These are phyloP conservation scores for Bagarius yarrelli DNA, from an alignment of 2,113 vertebrate species.

Conservation along the genomic window DNA sequence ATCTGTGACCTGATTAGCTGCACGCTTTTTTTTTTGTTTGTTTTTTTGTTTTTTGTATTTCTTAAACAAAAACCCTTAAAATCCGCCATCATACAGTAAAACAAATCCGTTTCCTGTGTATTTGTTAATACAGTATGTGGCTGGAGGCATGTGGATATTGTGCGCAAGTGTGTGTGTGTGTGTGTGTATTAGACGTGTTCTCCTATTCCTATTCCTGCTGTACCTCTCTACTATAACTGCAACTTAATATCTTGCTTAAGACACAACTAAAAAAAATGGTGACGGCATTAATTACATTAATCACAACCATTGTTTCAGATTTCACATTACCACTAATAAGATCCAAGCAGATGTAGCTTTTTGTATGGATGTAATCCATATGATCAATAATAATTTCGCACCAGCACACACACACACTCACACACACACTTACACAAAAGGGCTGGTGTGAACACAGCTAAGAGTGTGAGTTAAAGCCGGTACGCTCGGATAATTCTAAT, in stretches of 20 bases:
- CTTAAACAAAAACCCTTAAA: constrained; percentile 19
- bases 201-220: constrained; percentile 8
- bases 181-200: constrained; percentile 30
- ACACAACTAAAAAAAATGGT: too few relatives aligned
- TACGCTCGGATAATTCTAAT: background rate
- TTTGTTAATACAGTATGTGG: constrained; percentile 38
- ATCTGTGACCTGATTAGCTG: constrained; percentile 32
- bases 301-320: background rate
- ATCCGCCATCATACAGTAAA: constrained; percentile 34
- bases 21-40: background rate
- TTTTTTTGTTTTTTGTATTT: too few relatives aligned
- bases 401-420: background rate
- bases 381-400: background rate
- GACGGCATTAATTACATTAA: too few relatives aligned
- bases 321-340: background rate
- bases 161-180: constrained; percentile 10
- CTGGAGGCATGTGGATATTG: constrained; percentile 33
- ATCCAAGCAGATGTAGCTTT: background rate
- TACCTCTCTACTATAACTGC: background rate
- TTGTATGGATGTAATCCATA: background rate
- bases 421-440: background rate
- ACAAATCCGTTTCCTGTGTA: constrained; percentile 15
- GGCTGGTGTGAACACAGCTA: background rate
- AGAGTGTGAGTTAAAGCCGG: background rate
- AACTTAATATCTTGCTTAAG: background rate